Percentiles rank a stretch among this genome's conserved stretches.
These are phyloP conservation scores for Armadillidium nasatum DNA, from an alignment of 1,140 invertebrate species.

Conservation along the genomic window DNA sequence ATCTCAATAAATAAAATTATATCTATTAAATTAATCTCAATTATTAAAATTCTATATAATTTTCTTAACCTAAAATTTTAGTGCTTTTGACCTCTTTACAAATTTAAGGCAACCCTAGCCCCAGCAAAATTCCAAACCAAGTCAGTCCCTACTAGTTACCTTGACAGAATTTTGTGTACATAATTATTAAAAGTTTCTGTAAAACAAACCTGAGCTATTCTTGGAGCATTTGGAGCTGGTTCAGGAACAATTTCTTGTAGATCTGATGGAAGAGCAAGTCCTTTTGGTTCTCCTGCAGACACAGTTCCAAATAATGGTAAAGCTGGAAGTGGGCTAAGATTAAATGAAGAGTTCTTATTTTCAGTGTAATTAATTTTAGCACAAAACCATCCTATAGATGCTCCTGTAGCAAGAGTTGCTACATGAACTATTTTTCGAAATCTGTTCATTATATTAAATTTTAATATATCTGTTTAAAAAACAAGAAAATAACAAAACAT, in stretches of 20 bases:
- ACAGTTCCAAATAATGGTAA: neutral
- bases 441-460: neutral
- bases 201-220: slow-evolving; percentile 2
- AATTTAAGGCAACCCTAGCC: too few relatives aligned
- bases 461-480: too few relatives aligned
- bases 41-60: too few relatives aligned
- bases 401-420: neutral
- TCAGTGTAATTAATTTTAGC: neutral
- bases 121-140: too few relatives aligned
- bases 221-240: neutral
- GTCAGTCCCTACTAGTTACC: too few relatives aligned
- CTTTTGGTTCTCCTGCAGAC: neutral
- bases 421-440: neutral
- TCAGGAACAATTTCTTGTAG: neutral
- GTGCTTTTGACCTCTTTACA: too few relatives aligned
- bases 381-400: neutral
- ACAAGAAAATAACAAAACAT: too few relatives aligned
- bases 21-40: too few relatives aligned
- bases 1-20: too few relatives aligned
- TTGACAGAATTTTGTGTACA: too few relatives aligned
- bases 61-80: too few relatives aligned
- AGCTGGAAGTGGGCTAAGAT: neutral
- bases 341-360: neutral
- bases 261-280: neutral
- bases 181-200: too few relatives aligned